phyloP scores from a whole-genome alignment of 2,888 invertebrate genomes.

The Pinctada fucata region DNA sequence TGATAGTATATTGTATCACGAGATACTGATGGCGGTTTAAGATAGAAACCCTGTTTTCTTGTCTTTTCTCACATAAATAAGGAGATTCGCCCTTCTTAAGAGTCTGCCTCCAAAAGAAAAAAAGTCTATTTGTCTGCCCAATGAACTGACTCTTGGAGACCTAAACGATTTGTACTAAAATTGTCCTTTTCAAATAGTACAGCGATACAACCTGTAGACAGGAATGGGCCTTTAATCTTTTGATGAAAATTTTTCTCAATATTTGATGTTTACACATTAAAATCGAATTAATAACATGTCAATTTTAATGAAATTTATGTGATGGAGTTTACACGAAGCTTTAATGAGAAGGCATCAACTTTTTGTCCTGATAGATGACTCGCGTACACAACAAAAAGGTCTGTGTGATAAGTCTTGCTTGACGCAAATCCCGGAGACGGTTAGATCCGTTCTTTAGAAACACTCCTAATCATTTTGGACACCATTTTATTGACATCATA shows the following conservation, averaged over 20 bases:
- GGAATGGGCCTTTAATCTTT: too few relatives aligned
- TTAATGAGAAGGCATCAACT: neutral
- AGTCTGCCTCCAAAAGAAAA: too few relatives aligned
- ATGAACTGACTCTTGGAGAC: too few relatives aligned
- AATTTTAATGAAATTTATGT: neutral
- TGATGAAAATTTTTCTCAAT: neutral
- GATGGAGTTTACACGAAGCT: neutral
- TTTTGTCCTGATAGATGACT: neutral
- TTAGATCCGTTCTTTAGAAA: neutral
- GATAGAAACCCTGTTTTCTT: too few relatives aligned
- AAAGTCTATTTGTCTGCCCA: too few relatives aligned
- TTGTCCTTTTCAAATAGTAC: too few relatives aligned
- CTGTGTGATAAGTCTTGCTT: neutral
- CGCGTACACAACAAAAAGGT: neutral
- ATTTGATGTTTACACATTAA: neutral
- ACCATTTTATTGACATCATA: constrained; percentile 1
- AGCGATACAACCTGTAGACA: too few relatives aligned
- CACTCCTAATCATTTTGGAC: neutral
- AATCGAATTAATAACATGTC: neutral
- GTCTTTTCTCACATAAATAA: too few relatives aligned
- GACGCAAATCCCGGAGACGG: neutral
- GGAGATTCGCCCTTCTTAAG: too few relatives aligned
- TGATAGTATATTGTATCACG: too few relatives aligned
- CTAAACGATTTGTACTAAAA: too few relatives aligned
- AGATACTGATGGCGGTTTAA: too few relatives aligned